Percentiles rank a stretch among this genome's conserved stretches.
These are phyloP conservation scores for Varecia variegata DNA, from an alignment of 2,797 vertebrate species.

Conservation along the genomic window DNA sequence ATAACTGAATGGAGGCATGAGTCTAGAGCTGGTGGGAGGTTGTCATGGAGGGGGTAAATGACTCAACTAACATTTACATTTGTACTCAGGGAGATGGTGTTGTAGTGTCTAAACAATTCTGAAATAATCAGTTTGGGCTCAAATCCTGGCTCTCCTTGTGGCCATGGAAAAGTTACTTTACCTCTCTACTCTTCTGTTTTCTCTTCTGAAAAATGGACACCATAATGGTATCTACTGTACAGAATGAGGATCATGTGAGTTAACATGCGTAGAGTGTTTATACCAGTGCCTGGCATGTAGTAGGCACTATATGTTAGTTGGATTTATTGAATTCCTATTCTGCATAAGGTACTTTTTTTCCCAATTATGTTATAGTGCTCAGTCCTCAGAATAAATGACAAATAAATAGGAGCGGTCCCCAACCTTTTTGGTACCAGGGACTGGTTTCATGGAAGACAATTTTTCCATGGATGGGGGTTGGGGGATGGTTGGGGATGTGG, in stretches of 20 bases:
- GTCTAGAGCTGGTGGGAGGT: too few relatives aligned
- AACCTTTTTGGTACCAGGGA: too few relatives aligned
- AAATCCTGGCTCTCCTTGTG: not conserved
- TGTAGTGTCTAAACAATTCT: not conserved
- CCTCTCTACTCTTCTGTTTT: not conserved
- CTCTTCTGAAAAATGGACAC: not conserved
- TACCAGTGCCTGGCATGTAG: not conserved
- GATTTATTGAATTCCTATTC: not conserved
- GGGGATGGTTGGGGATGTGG: too few relatives aligned
- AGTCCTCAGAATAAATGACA: not conserved
- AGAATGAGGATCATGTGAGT: not conserved
- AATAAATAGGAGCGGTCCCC: not conserved
- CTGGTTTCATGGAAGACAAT: too few relatives aligned
- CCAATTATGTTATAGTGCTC: not conserved
- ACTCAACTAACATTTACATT: not conserved
- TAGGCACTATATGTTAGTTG: not conserved
- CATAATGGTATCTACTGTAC: not conserved
- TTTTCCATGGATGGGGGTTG: too few relatives aligned
- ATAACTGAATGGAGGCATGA: not conserved
- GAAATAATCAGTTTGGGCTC: not conserved
- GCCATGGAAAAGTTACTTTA: not conserved
- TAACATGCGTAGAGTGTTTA: not conserved
- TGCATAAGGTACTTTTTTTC: not conserved
- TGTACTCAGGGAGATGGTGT: not conserved
- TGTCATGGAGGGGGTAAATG: not conserved